phyloP scores from a whole-genome alignment of 2,113 vertebrate genomes.

The Coturnix japonica region DNA sequence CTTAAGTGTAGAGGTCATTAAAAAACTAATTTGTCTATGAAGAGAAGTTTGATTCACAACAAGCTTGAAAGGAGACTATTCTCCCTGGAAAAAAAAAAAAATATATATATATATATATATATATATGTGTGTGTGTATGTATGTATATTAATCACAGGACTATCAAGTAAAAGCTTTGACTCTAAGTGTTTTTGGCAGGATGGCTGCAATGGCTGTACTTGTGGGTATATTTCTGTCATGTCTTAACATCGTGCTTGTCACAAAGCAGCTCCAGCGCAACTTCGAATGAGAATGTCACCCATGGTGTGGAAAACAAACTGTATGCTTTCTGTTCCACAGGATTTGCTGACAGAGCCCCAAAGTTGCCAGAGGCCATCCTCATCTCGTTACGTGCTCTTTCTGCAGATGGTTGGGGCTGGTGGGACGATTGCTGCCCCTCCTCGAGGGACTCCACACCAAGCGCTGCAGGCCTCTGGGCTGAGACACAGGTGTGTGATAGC shows the following conservation, averaged over 20 bases:
- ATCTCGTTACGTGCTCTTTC: constrained; percentile 63
- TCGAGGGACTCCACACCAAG: neutral
- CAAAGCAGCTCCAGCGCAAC: neutral
- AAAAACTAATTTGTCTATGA: constrained; percentile 39
- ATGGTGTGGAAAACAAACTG: constrained; percentile 31
- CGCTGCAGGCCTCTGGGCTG: neutral
- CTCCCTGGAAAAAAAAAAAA: neutral
- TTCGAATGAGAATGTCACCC: constrained; percentile 50
- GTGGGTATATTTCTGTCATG: constrained; percentile 50
- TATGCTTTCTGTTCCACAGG: neutral
- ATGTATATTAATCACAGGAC: constrained; percentile 23
- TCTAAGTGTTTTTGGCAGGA: constrained; percentile 54
- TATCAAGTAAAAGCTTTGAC: constrained; percentile 56
- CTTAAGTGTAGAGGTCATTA: neutral
- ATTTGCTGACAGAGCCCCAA: constrained; percentile 34
- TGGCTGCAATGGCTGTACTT: constrained; percentile 50
- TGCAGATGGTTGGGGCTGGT: constrained; percentile 60
- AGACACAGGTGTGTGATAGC: constrained; percentile 73
- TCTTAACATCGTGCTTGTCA: constrained; percentile 50
- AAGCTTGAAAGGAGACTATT: constrained; percentile 49
- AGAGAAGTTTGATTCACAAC: constrained; percentile 53
- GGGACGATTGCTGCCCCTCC: neutral
- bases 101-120: too few species aligned
- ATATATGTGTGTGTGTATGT: too few species aligned
- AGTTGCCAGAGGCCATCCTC: neutral